Percentiles rank a stretch among this genome's conserved stretches.
Evolutionary conservation across 2,797 vertebrate genomes (phyloP).

Genomic region (Falco naumanni): DNA sequence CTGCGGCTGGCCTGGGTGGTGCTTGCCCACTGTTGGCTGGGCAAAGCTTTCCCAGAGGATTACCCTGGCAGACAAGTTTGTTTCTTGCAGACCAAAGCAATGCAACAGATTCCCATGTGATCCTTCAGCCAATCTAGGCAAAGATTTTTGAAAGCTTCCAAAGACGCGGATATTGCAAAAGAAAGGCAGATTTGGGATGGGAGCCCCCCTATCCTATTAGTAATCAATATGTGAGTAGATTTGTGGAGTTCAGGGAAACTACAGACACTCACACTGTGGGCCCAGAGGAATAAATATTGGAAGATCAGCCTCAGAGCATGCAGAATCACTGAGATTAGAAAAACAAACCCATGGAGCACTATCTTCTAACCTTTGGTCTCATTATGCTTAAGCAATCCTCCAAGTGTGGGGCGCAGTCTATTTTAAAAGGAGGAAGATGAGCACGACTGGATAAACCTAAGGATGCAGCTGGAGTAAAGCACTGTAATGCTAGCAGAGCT

Average conservation of each 20-base stretch:
- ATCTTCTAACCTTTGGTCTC: conserved; percentile 45
- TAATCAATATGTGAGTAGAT: background rate
- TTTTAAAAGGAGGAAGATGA: background rate
- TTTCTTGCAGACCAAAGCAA: background rate
- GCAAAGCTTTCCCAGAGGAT: background rate
- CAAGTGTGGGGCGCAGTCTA: background rate
- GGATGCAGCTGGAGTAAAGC: background rate
- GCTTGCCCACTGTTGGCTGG: background rate
- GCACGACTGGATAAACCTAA: background rate
- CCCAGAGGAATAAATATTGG: background rate
- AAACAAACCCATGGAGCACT: background rate
- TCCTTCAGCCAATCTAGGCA: background rate
- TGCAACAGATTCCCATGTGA: background rate
- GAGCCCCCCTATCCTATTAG: background rate
- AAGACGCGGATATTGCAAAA: background rate
- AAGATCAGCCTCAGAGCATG: background rate
- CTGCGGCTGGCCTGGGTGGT: accelerated
- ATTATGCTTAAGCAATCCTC: background rate
- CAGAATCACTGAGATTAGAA: conserved; percentile 5
- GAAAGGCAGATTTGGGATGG: background rate
- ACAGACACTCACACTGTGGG: background rate
- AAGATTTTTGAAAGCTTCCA: background rate
- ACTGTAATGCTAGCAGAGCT: background rate
- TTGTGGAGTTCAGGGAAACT: background rate
- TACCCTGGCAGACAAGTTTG: background rate